A percentile compares a stretch with the other conserved stretches of the same genome.
Conservation (phyloP, 2,888 invertebrate species). For the Tetramorium bicarinatum region DNA sequence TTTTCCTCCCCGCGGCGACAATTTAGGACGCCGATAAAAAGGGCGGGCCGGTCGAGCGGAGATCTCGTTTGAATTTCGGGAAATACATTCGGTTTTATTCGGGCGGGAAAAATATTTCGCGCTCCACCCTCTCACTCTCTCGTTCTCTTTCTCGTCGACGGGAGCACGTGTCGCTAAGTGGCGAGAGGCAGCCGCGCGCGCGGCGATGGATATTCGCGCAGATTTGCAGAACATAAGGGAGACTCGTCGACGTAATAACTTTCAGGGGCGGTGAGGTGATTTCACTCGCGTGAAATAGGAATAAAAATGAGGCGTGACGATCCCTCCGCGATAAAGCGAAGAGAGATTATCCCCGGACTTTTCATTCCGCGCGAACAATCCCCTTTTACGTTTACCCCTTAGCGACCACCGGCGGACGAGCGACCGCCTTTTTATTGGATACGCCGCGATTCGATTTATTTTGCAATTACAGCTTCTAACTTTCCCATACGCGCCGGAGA, state of each 20-base stretch:
- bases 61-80: constrained; percentile 39
- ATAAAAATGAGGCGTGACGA: constrained; percentile 30
- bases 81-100: constrained; percentile 34
- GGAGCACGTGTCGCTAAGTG: constrained; percentile 30
- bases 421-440: neutral
- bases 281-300: constrained; percentile 17
- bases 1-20: constrained; percentile 21
- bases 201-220: constrained; percentile 16
- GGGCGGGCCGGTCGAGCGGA: constrained; percentile 3
- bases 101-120: constrained; percentile 44
- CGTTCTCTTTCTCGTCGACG: neutral
- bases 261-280: neutral
- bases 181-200: neutral
- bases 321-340: constrained; percentile 13
- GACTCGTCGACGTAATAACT: constrained; percentile 46
- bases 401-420: neutral
- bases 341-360: constrained; percentile 25
- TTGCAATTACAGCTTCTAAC: neutral
- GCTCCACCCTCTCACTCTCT: neutral
- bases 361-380: neutral
- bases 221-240: constrained; percentile 39
- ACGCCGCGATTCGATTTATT: neutral
- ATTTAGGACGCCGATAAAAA: constrained; percentile 47
- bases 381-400: neutral
- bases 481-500: neutral